Base-by-base conservation (phyloP, 2,888 invertebrate species). In the Furcula furcula region DNA sequence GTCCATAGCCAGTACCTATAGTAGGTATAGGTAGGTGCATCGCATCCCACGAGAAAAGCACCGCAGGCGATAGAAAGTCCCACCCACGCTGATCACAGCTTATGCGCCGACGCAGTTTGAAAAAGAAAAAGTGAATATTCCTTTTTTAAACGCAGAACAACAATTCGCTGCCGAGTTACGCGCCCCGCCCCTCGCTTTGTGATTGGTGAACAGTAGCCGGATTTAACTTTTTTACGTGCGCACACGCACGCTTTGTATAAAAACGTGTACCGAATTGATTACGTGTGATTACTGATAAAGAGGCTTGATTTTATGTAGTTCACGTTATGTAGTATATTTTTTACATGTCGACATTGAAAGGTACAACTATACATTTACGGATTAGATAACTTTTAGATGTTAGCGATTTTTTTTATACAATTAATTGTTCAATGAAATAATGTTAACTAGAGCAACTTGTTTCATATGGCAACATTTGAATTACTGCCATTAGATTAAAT, bases 61-160 rank as follows among this genome's bases (percentile, higher is more conserved):
- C 83, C 74, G 66, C 70, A 56, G 74, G 85, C 76, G 59, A 69
- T 83, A 86, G 87, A 87, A 85, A 86, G 86, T 85, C 77, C 81
- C 85, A 77, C 88, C 86, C 83, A 86, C 86, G 74, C 74, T 43
- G 60, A 48, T 48, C 53, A 46, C 49, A 49, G 50, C 58, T 52
- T 62, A 65, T 55, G 57, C 65, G 62, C 66, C 60, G 60, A 38
- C 48, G 43, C 35, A 35, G 40, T 43, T 40, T 34, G 44, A 44
- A 60, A 60, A n/a, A n/a, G n/a, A 65, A 60, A 60, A 60, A 40
- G 65, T 61, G 56, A 59, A 60, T 58, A 76, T 72, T 69, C 55
- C 73, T 76, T 79, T 80, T 81, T 68, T 55, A 70, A 77, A 57
- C 37, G 56, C 58, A 46, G 46, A 60, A 65, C 66, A 64, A 58